Evolutionary conservation across 2,113 vertebrate genomes (phyloP), one percentile per base, ranked within the genome.

Genomic region (Hippocampus comes): DNA sequence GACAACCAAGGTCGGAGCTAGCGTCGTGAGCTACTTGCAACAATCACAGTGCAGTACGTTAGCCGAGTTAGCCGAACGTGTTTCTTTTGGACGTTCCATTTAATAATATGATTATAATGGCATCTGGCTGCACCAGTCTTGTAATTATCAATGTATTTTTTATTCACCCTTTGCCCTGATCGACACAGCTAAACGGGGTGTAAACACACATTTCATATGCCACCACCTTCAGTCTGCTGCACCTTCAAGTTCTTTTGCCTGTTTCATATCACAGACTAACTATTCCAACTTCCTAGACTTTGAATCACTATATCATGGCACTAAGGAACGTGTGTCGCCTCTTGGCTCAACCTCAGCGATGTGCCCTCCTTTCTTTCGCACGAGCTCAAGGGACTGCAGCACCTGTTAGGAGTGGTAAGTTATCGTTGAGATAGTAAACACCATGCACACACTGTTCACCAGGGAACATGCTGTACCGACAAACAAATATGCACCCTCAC

Each of bases 311-410:
- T 53, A 77, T 57, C 69, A 94, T 94, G 93, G 92, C 92, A 5
- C 75, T 93, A 70, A 91, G 91, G 61, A 80, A 81, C 7, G 53
- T 72, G 34, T 75, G 79, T 71, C 82, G 90, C 43, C 83, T 93
- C 5, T 51, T 93, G 67, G 73, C 72, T 46, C 74, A 76, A 38
- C 71, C 82, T 17, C 88, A 82, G 68, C 86, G 86, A 68, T 76
- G 83, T 72, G 75, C 74, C 27, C 7, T 89, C 12, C 4, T 85
- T 21, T 60, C 79, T 12, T 77, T 84, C 0, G 73, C 68, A 51
- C 89, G 92, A 80, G 55, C 88, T 2, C 93, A 92, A 74, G 85
- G 87, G 12, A 90, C 90, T 2, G 81, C 83, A 9, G 81, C 87
- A 15, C 68, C 81, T 6, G 75, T 79, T 55, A 73, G 68, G 64